Base-by-base conservation (phyloP, 64 coral and sea anemone genomes). In the Acropora tenuis region DNA sequence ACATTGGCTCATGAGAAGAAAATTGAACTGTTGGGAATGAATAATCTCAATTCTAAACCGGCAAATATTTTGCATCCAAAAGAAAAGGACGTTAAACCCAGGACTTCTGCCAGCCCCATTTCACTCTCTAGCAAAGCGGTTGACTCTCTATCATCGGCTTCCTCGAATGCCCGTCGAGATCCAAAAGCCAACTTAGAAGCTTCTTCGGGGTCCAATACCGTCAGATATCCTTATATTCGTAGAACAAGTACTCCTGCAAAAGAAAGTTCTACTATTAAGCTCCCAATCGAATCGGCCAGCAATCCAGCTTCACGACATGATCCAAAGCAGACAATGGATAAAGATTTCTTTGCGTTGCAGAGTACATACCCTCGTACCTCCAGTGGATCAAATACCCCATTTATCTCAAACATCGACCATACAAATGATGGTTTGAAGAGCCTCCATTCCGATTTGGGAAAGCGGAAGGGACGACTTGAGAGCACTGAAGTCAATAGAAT, bases 211-310 rank as follows among this genome's bases (percentile, higher is more conserved):
- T 72, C 65, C 13, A 40, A 10, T 17, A 13, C 43, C 10, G 17
- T 85, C 9, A 85, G 82, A n/a, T 85, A 85, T 43, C 82, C 82
- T 71, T 85, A 85, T 18, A 85, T 45, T 69, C 61, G 65, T 49
- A 85, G 82, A 43, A 65, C 43, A 71, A 85, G 82, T 45, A 71
- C 18, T 41, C 82, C 82, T 49, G 43, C 9, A 19, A 71, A 71
- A 50, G 82, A 58, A 8, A 49, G 1, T 45, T 40, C 82, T 72
- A 72, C 82, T 16, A 49, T 69, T n/a, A 85, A 85, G 68, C 82
- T 58, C 30, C 65, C 82, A 10, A 15, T 44, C 44, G 72, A 85
- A 85, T 16, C 82, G 18, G 43, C 65, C 18, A 85, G 82, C 45
- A 85, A 85, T 72, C 82, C 82, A 6, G 47, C 82, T 12, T 85